Conservation (phyloP, 2,113 vertebrate species). For the Pseudonaja textilis region DNA sequence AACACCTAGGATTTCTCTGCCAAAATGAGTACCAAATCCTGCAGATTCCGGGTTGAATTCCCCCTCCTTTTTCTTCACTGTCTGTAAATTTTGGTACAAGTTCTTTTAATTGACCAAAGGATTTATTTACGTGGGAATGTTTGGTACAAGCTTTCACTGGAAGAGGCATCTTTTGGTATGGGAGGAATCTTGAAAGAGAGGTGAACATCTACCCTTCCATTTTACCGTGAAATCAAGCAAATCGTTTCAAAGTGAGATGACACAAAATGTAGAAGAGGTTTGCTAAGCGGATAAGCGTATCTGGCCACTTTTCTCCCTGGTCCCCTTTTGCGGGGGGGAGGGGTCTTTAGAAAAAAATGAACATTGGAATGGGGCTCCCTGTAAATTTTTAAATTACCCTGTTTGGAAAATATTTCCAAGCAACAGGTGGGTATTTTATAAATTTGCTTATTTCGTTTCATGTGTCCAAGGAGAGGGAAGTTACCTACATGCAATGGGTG, state of each 20-base stretch:
- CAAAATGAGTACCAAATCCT: neutral
- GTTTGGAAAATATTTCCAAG: neutral
- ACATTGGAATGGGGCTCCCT: neutral
- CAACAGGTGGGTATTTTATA: neutral
- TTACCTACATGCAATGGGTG: neutral
- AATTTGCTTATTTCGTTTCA: neutral
- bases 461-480: neutral
- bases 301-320: neutral
- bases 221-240: neutral
- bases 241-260: neutral
- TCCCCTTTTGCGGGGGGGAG: neutral
- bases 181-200: neutral
- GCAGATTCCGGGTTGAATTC: neutral
- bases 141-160: neutral
- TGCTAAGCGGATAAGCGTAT: neutral
- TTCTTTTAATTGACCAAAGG: neutral
- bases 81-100: neutral
- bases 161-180: neutral
- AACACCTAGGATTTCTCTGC: neutral
- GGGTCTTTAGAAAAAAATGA: neutral
- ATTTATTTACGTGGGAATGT: neutral
- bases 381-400: neutral
- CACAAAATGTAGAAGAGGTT: neutral
- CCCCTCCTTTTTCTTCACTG: neutral
- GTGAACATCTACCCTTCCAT: neutral